Conservation (phyloP, 2,888 invertebrate species). For the Timandra comae region DNA sequence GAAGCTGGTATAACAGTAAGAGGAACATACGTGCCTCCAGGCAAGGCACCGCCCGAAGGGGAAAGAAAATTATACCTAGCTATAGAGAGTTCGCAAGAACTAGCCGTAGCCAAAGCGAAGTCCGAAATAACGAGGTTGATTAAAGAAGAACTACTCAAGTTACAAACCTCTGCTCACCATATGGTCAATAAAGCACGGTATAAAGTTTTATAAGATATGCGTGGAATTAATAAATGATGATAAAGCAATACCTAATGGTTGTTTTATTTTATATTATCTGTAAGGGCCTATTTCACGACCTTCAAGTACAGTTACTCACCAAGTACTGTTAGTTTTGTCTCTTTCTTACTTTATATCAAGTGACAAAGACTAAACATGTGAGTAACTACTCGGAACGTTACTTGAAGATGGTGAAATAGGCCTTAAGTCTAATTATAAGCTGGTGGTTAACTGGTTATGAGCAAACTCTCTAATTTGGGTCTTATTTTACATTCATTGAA, state of each 20-base stretch:
- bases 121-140: conserved; percentile 98
- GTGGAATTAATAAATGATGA: conserved; percentile 31
- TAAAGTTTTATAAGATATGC: conserved; percentile 87
- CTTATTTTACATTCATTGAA: too few relatives aligned
- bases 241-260: conserved; percentile 20
- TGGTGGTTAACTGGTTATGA: too few relatives aligned
- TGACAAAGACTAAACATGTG: too few relatives aligned
- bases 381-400: too few relatives aligned
- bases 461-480: too few relatives aligned
- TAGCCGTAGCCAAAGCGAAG: conserved; percentile 96
- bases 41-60: conserved; percentile 92
- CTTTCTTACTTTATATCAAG: too few relatives aligned
- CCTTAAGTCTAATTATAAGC: too few relatives aligned
- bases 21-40: conserved; percentile 95
- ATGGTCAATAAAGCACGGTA: conserved; percentile 94
- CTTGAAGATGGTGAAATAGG: too few relatives aligned
- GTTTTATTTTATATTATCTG: too few relatives aligned
- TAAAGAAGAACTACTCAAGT: conserved; percentile 96
- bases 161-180: conserved; percentile 91
- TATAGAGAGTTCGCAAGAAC: conserved; percentile 98
- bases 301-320: too few relatives aligned
- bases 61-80: conserved; percentile 97
- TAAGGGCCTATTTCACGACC: too few relatives aligned
- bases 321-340: too few relatives aligned
- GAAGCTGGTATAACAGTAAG: conserved; percentile 99